These are phyloP conservation scores for Hipposideros larvatus DNA, from an alignment of 2,797 vertebrate genomes.

Conservation along the genomic window DNA sequence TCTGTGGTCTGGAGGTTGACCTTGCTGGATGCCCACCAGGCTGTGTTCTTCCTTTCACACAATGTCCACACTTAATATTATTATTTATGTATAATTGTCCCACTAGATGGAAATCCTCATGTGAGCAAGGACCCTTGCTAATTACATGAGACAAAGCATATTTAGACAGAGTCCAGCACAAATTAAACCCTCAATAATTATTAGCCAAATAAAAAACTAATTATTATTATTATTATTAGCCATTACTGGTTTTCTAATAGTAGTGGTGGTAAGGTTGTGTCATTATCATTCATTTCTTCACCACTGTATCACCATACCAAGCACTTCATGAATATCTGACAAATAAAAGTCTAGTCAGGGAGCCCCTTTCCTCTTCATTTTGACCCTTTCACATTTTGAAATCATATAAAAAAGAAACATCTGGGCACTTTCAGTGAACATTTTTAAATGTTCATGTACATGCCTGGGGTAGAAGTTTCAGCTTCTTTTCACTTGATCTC, in stretches of 20 bases:
- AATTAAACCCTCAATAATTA: rapidly evolving
- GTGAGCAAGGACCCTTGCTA: neutral
- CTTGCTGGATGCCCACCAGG: too few relatives aligned
- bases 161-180: neutral
- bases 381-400: neutral
- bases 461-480: neutral
- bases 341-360: neutral
- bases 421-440: neutral
- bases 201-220: too few relatives aligned
- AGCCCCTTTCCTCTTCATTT: neutral
- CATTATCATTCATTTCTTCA: neutral
- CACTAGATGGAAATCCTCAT: neutral
- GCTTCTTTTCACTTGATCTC: neutral
- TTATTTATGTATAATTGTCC: neutral
- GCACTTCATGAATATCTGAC: neutral
- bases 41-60: neutral
- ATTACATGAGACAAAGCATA: neutral
- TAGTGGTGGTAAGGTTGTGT: rapidly evolving
- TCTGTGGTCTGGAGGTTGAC: neutral
- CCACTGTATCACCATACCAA: rapidly evolving
- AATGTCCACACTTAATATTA: neutral
- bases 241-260: neutral
- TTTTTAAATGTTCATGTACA: neutral
- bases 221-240: too few relatives aligned
- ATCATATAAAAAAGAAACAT: neutral